Evolutionary conservation across 1,140 invertebrate genomes (phyloP).

Genomic region (Anadara kagoshimensis): DNA sequence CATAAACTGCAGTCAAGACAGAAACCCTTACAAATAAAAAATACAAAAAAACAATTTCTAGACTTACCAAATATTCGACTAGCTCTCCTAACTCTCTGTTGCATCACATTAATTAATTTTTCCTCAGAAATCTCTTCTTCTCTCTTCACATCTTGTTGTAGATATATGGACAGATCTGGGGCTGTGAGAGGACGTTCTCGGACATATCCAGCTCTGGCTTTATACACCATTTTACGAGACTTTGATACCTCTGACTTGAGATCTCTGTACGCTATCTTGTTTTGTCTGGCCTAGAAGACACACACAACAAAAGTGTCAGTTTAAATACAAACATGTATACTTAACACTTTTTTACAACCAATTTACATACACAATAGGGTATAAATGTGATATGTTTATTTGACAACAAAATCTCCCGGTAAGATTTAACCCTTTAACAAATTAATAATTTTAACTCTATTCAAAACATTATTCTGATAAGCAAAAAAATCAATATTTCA

Average conservation of each 20-base stretch:
- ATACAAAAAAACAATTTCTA: no score
- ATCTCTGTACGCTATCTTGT: conserved; percentile 57
- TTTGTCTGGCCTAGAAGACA: conserved; percentile 50
- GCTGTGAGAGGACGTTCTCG: conserved; percentile 63
- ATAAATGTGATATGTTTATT: no score
- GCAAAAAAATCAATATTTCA: no score
- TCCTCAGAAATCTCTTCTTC: background rate
- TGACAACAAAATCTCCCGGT: no score
- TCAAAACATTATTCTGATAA: no score
- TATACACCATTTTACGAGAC: conserved; percentile 61
- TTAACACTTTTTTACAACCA: no score
- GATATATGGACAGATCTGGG: conserved; percentile 53
- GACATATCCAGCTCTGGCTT: conserved; percentile 59
- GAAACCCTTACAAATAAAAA: no score
- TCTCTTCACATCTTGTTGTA: background rate
- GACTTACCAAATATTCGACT: background rate
- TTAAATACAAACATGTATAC: no score
- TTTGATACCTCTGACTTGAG: conserved; percentile 55
- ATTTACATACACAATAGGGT: no score
- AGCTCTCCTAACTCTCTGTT: conserved; percentile 4
- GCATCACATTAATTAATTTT: background rate
- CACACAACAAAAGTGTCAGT: background rate
- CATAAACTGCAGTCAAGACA: no score
- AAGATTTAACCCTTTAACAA: no score
- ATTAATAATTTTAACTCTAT: no score